Conservation (phyloP, 2,113 vertebrate species). For the Macroglossus sobrinus region DNA sequence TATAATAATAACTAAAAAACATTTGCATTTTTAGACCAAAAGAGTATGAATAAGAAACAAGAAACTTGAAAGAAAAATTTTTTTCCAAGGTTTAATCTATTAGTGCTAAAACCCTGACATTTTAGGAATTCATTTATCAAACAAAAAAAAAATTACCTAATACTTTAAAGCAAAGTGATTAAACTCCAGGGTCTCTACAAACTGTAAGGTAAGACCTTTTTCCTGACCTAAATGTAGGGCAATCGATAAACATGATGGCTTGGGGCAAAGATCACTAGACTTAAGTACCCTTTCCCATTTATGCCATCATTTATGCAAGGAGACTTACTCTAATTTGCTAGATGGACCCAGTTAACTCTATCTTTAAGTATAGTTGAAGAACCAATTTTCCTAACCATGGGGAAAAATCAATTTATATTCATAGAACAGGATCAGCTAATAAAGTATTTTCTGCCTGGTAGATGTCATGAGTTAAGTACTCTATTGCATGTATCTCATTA, state of each 20-base stretch:
- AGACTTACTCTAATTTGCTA: conserved; percentile 62
- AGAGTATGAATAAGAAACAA: background rate
- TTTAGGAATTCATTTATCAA: conserved; percentile 61
- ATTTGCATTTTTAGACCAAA: background rate
- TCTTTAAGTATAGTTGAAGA: conserved; percentile 58
- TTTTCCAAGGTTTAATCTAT: background rate
- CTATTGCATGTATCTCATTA: conserved; percentile 60
- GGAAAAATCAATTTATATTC: conserved; percentile 70
- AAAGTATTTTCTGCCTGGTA: conserved; percentile 66
- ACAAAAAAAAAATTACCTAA: conserved; percentile 60
- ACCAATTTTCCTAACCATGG: conserved; percentile 61
- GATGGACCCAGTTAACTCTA: conserved; percentile 61
- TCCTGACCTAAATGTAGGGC: conserved; percentile 63
- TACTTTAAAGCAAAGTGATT: conserved; percentile 64
- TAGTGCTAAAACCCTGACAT: conserved; percentile 47
- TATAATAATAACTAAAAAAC: background rate
- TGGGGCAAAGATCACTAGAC: conserved; percentile 62
- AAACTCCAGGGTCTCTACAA: conserved; percentile 56
- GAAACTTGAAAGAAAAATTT: background rate
- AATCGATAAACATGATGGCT: conserved; percentile 71
- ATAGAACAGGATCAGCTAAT: conserved; percentile 62
- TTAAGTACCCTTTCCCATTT: conserved; percentile 70
- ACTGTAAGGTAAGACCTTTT: conserved; percentile 66
- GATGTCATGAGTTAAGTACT: conserved; percentile 71
- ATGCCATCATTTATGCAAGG: conserved; percentile 61